phyloP scores from a whole-genome alignment of 1,140 invertebrate species.

The Meloidogyne exigua region DNA sequence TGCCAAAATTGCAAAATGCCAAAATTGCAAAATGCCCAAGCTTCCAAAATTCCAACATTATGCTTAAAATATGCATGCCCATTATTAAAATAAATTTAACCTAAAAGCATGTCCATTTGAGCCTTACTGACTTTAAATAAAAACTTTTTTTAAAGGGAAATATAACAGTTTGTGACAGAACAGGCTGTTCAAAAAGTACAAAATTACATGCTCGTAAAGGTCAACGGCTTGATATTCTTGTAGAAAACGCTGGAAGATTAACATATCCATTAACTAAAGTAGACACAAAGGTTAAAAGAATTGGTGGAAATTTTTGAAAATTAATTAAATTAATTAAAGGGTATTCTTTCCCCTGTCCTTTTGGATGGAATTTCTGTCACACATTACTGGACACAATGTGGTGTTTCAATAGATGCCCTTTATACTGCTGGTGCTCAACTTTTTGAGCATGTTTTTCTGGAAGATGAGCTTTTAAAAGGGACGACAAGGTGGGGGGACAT shows the following conservation, averaged over 20 bases:
- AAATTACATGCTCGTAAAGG: neutral
- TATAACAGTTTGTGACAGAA: slow-evolving; percentile 19
- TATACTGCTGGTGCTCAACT: neutral
- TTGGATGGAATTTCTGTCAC: slow-evolving; percentile 28
- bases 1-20: too few relatives aligned
- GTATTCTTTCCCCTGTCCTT: slow-evolving; percentile 22
- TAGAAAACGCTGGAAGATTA: slow-evolving; percentile 27
- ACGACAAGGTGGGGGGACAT: neutral
- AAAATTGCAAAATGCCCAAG: too few relatives aligned
- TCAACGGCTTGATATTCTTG: slow-evolving; percentile 23
- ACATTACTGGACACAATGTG: slow-evolving; percentile 34
- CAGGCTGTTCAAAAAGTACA: neutral
- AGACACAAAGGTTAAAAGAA: slow-evolving; percentile 9
- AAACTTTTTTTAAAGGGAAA: slow-evolving; percentile 1
- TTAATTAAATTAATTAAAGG: neutral
- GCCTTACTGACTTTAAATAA: neutral
- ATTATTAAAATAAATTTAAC: too few relatives aligned
- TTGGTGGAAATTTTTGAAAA: neutral
- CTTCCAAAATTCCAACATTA: neutral
- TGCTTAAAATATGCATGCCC: too few relatives aligned
- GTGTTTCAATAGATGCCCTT: slow-evolving; percentile 28
- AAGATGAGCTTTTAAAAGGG: neutral
- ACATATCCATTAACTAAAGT: slow-evolving; percentile 21
- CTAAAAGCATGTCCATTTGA: neutral
- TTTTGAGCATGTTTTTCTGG: slow-evolving; percentile 5